These are phyloP conservation scores for Porites lutea DNA, from an alignment of 64 coral and sea anemone species.

Conservation along the genomic window DNA sequence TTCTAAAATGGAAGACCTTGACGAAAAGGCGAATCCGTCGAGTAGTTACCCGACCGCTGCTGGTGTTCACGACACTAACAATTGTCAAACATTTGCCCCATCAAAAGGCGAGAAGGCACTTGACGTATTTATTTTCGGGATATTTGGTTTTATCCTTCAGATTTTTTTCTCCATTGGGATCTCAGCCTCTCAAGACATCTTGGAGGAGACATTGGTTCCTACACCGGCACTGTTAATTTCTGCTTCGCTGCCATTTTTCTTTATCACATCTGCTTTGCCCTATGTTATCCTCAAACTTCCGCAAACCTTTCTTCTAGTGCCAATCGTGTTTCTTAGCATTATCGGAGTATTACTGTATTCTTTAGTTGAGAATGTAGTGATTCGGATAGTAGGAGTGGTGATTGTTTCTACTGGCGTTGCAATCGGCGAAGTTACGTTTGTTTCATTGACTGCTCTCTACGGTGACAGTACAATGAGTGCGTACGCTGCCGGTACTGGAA, in stretches of 20 bases:
- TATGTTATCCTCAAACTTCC: constrained; percentile 24
- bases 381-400: constrained; percentile 34
- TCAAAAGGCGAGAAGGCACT: not conserved
- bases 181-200: constrained; percentile 64
- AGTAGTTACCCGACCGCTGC: not conserved
- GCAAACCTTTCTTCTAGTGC: not conserved
- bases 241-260: constrained; percentile 2
- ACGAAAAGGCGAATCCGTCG: not conserved
- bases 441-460: constrained; percentile 42
- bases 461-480: not conserved
- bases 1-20: not conserved
- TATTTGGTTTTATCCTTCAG: constrained; percentile 58
- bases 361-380: not conserved
- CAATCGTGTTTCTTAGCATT: not conserved
- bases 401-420: constrained; percentile 24
- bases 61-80: not conserved
- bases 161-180: constrained; percentile 54
- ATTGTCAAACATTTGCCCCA: not conserved
- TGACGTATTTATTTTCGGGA: constrained; percentile 1
- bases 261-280: not conserved
- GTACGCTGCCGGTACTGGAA: constrained; percentile 37
- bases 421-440: constrained; percentile 30
- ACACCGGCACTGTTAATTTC: constrained; percentile 35
- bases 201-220: constrained; percentile 38
- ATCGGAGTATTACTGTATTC: constrained; percentile 28